phyloP scores from a whole-genome alignment of 92 coral and sea anemone genomes.

The Pocillopora meandrina region DNA sequence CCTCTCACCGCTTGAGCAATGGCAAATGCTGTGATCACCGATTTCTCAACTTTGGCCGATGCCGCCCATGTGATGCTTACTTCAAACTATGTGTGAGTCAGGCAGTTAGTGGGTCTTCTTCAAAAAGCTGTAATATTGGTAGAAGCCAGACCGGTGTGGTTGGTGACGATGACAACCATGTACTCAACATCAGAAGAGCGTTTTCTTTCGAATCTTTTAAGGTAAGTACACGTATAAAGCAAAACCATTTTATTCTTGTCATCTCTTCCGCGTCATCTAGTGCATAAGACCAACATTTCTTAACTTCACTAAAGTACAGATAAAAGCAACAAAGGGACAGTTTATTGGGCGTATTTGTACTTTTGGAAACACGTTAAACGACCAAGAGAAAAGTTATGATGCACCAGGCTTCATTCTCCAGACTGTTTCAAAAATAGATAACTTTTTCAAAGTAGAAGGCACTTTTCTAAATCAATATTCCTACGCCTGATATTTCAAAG shows the following conservation, averaged over 20 bases:
- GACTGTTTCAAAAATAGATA: no score
- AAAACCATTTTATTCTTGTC: neutral
- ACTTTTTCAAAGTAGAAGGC: no score
- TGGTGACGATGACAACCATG: constrained; percentile 25
- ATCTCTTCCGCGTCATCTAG: neutral
- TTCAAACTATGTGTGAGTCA: constrained; percentile 54
- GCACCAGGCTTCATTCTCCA: no score
- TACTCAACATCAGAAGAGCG: constrained; percentile 22
- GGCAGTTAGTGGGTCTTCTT: neutral
- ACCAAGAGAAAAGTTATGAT: no score
- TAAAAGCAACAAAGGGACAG: no score
- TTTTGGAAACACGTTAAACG: no score
- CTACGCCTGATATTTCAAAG: no score
- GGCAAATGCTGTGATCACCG: constrained; percentile 52
- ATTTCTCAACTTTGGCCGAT: neutral
- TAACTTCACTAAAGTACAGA: no score
- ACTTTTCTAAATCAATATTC: no score
- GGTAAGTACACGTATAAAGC: neutral
- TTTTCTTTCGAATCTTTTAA: constrained; percentile 20
- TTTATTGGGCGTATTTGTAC: no score
- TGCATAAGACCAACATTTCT: no score
- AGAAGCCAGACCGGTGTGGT: constrained; percentile 22
- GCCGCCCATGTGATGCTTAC: constrained; percentile 51
- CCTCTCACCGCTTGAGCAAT: constrained; percentile 22
- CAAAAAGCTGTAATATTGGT: constrained; percentile 32